phyloP scores from a whole-genome alignment of 1,140 invertebrate genomes.

The Oreohelix idahoensis region DNA sequence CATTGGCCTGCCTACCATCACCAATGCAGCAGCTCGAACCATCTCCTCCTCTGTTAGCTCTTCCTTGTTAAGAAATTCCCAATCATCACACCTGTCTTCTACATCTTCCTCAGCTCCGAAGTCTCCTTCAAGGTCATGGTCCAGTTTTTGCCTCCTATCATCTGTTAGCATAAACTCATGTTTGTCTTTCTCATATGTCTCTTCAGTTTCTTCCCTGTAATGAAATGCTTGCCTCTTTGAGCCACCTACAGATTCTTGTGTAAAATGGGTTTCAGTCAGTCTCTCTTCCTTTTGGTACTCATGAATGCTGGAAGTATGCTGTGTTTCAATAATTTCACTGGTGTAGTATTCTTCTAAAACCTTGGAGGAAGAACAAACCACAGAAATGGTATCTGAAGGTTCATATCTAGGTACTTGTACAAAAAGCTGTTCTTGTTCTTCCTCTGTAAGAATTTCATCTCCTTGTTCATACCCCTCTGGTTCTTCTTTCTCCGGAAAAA shows the following conservation, averaged over 20 bases:
- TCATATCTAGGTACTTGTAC: too few relatives aligned
- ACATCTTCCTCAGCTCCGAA: constrained; percentile 56
- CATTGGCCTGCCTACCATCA: background rate
- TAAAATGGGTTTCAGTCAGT: background rate
- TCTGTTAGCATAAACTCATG: background rate
- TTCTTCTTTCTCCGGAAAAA: too few relatives aligned
- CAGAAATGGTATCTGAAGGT: background rate
- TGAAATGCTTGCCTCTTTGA: background rate
- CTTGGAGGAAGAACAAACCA: too few relatives aligned
- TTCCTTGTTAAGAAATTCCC: constrained; percentile 61
- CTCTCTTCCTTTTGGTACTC: constrained; percentile 25
- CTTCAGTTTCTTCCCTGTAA: background rate
- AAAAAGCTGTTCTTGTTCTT: too few relatives aligned
- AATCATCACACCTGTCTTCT: constrained; percentile 54
- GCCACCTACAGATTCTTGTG: too few relatives aligned
- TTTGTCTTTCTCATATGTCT: background rate
- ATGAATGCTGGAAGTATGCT: too few relatives aligned
- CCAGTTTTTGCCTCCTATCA: background rate
- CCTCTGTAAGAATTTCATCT: too few relatives aligned
- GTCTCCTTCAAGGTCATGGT: constrained; percentile 1
- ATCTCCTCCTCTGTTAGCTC: constrained; percentile 49
- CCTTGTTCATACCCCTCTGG: too few relatives aligned
- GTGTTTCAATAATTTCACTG: too few relatives aligned
- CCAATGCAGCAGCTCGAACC: constrained; percentile 26
- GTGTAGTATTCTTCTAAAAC: too few relatives aligned